phyloP scores from a whole-genome alignment of 2,888 invertebrate species.

The Epiperipatus broadwayi region DNA sequence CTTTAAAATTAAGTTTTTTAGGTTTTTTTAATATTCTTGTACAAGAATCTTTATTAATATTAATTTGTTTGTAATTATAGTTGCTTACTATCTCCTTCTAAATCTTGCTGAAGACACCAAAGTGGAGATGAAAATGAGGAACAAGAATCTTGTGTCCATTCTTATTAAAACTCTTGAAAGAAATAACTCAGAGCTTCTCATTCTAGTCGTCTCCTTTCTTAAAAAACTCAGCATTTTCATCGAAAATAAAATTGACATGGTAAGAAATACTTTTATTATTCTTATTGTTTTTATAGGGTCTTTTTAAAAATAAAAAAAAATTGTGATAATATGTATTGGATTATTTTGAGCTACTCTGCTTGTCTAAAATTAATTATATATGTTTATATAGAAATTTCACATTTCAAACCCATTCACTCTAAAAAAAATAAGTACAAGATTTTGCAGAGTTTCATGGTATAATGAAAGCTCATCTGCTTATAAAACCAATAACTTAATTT shows the following conservation, averaged over 20 bases:
- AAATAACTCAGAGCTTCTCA: constrained; percentile 61
- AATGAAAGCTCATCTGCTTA: too few relatives aligned
- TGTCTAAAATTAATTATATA: too few relatives aligned
- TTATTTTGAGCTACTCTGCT: too few relatives aligned
- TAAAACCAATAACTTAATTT: too few relatives aligned
- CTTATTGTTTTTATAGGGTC: background rate
- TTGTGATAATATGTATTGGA: background rate
- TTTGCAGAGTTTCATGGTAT: too few relatives aligned
- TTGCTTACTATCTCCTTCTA: constrained; percentile 72
- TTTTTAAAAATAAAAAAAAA: background rate
- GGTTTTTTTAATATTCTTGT: too few relatives aligned
- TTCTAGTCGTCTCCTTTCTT: constrained; percentile 74
- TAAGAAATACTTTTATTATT: constrained; percentile 21
- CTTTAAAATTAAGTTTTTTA: constrained; percentile 5
- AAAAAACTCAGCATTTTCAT: constrained; percentile 83
- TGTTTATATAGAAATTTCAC: too few relatives aligned
- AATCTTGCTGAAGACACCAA: constrained; percentile 88
- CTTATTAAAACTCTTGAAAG: constrained; percentile 71
- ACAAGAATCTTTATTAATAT: too few relatives aligned
- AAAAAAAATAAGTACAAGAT: too few relatives aligned
- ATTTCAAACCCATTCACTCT: too few relatives aligned
- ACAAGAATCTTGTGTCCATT: constrained; percentile 65
- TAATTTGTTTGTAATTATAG: constrained; percentile 30
- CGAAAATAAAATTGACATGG: constrained; percentile 85
- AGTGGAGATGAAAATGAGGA: constrained; percentile 91